phyloP scores from a whole-genome alignment of 2,797 vertebrate genomes.

The Scolopax rusticola region DNA sequence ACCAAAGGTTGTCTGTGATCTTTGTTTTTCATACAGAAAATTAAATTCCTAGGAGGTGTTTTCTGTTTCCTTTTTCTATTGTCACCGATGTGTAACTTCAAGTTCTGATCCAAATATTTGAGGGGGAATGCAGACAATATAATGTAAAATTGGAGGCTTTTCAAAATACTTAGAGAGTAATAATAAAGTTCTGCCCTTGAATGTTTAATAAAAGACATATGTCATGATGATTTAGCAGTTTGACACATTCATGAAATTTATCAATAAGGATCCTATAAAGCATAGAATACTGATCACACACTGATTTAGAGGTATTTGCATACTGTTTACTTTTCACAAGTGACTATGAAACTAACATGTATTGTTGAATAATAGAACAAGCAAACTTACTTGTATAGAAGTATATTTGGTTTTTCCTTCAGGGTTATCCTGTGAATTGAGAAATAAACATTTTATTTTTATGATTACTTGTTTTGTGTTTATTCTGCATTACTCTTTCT shows the following conservation, averaged over 20 bases:
- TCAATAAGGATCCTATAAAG: not conserved
- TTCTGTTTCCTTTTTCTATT: not conserved
- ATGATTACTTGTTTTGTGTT: not conserved
- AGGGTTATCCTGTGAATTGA: conserved; percentile 30
- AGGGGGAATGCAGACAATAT: not conserved
- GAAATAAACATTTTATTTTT: not conserved
- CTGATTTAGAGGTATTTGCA: not conserved
- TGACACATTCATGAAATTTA: not conserved
- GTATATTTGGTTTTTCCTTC: not conserved
- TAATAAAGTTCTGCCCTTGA: not conserved
- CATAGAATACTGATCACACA: not conserved
- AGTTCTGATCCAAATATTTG: not conserved
- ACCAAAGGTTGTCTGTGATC: not conserved
- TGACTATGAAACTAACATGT: not conserved
- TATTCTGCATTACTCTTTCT: not conserved
- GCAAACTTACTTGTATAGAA: conserved; percentile 41
- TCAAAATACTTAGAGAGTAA: not conserved
- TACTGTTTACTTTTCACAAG: not conserved
- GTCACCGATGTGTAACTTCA: not conserved
- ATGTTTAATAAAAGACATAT: not conserved
- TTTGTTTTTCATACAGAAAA: not conserved
- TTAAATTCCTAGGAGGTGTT: not conserved
- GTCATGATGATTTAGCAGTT: not conserved
- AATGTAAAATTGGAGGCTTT: not conserved
- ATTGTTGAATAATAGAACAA: not conserved